Evolutionary conservation across 2,113 vertebrate genomes (phyloP).

Genomic region (Excalfactoria chinensis): DNA sequence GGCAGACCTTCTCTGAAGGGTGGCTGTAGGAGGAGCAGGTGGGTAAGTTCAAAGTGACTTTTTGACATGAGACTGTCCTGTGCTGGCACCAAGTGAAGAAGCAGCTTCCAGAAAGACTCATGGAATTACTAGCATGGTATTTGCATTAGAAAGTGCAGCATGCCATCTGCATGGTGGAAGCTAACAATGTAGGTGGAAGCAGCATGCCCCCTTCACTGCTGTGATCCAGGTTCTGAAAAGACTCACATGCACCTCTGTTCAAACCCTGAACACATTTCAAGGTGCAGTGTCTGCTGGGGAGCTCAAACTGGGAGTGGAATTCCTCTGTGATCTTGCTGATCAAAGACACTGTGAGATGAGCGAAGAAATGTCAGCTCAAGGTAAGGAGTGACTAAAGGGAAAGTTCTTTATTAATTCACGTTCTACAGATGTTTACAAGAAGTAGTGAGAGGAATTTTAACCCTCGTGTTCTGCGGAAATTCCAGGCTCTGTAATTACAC

Average conservation of each 20-base stretch:
- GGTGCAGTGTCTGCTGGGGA: neutral
- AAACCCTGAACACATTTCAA: neutral
- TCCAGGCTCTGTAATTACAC: neutral
- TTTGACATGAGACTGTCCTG: neutral
- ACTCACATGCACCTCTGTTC: neutral
- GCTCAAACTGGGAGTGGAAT: neutral
- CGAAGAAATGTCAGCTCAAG: neutral
- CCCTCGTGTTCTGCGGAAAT: neutral
- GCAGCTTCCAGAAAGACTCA: neutral
- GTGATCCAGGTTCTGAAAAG: neutral
- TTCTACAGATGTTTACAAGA: neutral
- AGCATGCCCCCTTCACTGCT: neutral
- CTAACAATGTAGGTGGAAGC: neutral
- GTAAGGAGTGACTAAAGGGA: neutral
- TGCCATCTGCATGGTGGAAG: neutral
- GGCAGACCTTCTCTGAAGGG: neutral
- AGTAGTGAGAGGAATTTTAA: neutral
- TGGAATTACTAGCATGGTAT: neutral
- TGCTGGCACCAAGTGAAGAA: neutral
- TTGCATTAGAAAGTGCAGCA: neutral
- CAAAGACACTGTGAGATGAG: neutral
- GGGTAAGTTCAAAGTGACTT: neutral
- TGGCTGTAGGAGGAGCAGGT: neutral
- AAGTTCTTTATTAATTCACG: neutral
- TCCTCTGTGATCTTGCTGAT: neutral